Conservation (phyloP, 2,113 vertebrate species). For the Crypturellus undulatus region DNA sequence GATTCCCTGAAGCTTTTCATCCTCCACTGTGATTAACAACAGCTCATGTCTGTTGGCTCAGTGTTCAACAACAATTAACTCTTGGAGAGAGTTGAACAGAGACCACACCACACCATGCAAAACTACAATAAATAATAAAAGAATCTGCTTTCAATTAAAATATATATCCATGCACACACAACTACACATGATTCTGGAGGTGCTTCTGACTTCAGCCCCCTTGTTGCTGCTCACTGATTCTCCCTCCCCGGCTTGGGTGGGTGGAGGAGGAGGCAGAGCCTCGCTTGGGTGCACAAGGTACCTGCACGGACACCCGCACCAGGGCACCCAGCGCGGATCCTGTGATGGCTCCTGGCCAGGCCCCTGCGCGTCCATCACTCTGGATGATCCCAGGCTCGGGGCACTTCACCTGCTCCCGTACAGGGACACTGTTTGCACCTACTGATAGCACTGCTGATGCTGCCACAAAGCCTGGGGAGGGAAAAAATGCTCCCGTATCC, state of each 20-base stretch:
- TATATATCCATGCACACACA: slow-evolving; percentile 36
- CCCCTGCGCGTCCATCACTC: not conserved
- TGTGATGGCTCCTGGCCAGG: not conserved
- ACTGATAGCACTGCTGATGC: accelerated
- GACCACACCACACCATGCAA: not conserved
- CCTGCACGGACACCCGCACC: not conserved
- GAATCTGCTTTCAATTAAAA: slow-evolving; percentile 35
- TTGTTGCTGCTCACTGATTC: slow-evolving; percentile 44
- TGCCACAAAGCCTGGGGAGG: not conserved
- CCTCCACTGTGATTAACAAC: slow-evolving; percentile 5
- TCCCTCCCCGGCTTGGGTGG: not conserved
- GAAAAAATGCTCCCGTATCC: not conserved
- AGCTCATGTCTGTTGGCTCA: slow-evolving; percentile 25
- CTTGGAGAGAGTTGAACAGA: slow-evolving; percentile 1
- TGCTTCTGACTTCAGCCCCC: slow-evolving; percentile 72
- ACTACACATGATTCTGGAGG: slow-evolving; percentile 38
- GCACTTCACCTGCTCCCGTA: not conserved
- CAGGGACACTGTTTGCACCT: accelerated
- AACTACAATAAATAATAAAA: not conserved
- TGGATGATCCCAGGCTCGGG: not conserved
- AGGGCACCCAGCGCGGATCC: not conserved
- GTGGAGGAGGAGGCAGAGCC: slow-evolving; percentile 32
- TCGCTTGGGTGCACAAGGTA: slow-evolving; percentile 14
- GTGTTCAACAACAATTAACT: slow-evolving; percentile 27
- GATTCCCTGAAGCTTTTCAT: not conserved